Evolutionary conservation across 1,140 invertebrate genomes (phyloP).

Genomic region (Rhagoletis pomonella): DNA sequence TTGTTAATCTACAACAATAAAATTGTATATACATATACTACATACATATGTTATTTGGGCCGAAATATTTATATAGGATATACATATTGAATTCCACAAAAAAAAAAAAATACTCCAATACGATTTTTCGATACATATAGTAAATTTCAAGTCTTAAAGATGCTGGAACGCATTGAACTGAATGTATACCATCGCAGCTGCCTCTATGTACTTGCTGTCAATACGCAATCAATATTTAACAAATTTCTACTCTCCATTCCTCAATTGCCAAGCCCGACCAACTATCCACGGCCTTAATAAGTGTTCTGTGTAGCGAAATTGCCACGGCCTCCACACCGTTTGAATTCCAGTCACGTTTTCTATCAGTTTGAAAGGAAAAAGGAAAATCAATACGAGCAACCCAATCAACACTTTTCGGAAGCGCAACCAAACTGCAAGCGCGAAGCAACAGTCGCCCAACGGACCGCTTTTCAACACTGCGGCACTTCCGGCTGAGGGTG

Average conservation of each 20-base stretch:
- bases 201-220: neutral
- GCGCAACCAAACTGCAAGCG: neutral
- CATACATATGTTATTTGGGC: too few relatives aligned
- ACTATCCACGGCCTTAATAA: neutral
- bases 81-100: too few relatives aligned
- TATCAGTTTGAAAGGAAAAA: slow-evolving; percentile 47
- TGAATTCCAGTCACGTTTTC: slow-evolving; percentile 52
- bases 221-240: slow-evolving; percentile 17
- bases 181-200: neutral
- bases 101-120: too few relatives aligned
- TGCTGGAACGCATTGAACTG: neutral
- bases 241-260: neutral
- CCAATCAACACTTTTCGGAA: slow-evolving; percentile 52
- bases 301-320: neutral
- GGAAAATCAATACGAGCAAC: slow-evolving; percentile 54
- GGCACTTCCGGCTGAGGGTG: neutral
- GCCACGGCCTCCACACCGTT: neutral
- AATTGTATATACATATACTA: too few relatives aligned
- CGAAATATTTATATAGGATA: too few relatives aligned
- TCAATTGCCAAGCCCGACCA: neutral
- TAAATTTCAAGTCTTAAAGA: neutral
- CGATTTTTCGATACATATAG: neutral
- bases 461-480: neutral
- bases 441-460: neutral
- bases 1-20: too few relatives aligned